Conservation (phyloP, 1,140 invertebrate species). For the Anoplolepis gracilipes region DNA sequence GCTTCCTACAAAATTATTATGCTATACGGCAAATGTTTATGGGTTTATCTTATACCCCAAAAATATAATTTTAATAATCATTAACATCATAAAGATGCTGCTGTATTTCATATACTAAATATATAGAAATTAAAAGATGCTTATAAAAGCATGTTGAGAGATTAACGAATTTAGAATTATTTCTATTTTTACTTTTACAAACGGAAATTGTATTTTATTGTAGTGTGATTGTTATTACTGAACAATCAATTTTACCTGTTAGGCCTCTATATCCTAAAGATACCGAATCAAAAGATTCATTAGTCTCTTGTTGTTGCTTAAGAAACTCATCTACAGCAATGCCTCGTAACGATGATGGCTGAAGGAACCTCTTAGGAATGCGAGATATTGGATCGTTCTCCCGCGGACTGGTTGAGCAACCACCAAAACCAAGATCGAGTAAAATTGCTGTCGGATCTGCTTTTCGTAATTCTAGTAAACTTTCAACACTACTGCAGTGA, state of each 20-base stretch:
- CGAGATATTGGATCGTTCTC: constrained; percentile 87
- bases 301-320: constrained; percentile 87
- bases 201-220: background rate
- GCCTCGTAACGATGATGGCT: constrained; percentile 88
- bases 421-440: constrained; percentile 89
- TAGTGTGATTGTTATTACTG: background rate
- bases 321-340: constrained; percentile 88
- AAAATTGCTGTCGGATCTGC: constrained; percentile 92
- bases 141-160: background rate
- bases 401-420: constrained; percentile 74
- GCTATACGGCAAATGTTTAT: constrained; percentile 22
- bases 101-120: no score
- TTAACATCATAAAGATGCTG: constrained; percentile 5
- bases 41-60: constrained; percentile 6
- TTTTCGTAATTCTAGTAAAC: constrained; percentile 89
- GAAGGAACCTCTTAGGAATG: constrained; percentile 89
- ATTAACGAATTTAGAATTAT: background rate
- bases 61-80: background rate
- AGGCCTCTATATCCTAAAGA: constrained; percentile 88
- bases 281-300: constrained; percentile 87
- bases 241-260: constrained; percentile 83
- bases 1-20: constrained; percentile 83
- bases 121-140: background rate
- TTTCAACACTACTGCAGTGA: constrained; percentile 91
- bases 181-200: background rate